Evolutionary conservation across 1,140 invertebrate species (phyloP), one percentile per base, ranked within the genome.

Genomic region (Drosophila dunni): DNA sequence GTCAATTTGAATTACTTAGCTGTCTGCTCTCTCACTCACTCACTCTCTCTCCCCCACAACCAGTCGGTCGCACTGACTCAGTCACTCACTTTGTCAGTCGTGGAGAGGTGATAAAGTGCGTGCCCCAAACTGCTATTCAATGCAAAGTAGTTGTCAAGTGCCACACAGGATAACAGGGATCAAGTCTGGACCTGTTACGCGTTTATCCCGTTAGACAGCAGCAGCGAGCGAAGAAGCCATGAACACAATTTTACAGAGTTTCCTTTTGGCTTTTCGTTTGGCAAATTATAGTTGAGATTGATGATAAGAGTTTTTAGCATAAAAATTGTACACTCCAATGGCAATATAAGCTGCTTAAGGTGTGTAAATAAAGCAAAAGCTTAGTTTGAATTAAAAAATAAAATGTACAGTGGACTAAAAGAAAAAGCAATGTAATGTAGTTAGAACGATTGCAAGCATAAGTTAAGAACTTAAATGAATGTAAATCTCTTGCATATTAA

Each of bases 1-100:
- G 65, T 74, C 71, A 62, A 74, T 68, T 74, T 69, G 71, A 74
- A 69, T 74, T 74, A 74, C 71, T 74, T 74, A 74, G 64, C 70
- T 38, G 7, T 10, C 38, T 17, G 13, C 13, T 38, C 36, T 38
- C 60, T 70, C 24, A 29, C 48, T 24, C 17, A 17, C 13, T 63
- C 29, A 13, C 5, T 10, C 34, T 11, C 56, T 3, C 15, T 1
- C 56, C n/a, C 8, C 15, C 9, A 44, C 15, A n/a, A 4, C 17
- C 10, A 8, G 40, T 46, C 9, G 46, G 57, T 53, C n/a, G 11
- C 40, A 10, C 63, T 70, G 40, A 7, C 44, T 7, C 33, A 29
- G 40, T 57, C 51, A 15, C 11, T 7, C 13, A 15, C 38, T 45
- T 34, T 13, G 50, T 9, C 38, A 10, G 38, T 6, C 24, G 24